Evolutionary conservation across 2,797 vertebrate species (phyloP).

Genomic region (Zalophus californianus): DNA sequence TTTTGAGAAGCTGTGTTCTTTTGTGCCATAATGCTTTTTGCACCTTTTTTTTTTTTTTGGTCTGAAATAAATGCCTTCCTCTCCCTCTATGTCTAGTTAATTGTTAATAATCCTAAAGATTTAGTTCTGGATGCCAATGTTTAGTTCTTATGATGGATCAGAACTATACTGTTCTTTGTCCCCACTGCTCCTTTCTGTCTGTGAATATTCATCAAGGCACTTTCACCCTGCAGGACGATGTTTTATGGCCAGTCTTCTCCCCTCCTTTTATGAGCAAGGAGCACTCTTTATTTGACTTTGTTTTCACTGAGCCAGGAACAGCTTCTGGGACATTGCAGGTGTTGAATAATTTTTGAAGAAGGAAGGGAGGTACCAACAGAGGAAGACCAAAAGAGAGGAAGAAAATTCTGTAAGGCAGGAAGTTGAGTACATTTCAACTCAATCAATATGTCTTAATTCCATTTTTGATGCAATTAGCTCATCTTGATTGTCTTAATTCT

Average conservation of each 20-base stretch:
- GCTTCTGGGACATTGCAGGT: background rate
- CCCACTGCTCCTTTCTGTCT: background rate
- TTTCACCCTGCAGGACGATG: background rate
- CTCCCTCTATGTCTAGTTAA: background rate
- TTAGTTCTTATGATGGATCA: background rate
- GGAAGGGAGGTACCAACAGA: background rate
- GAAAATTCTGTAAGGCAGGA: background rate
- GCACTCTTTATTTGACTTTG: background rate
- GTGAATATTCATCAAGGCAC: too few relatives aligned
- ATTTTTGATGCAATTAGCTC: constrained; percentile 13
- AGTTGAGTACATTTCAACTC: background rate
- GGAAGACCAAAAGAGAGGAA: background rate
- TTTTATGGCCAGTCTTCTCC: background rate
- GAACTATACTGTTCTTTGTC: background rate
- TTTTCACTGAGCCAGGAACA: background rate
- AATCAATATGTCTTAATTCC: background rate
- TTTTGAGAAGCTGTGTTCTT: background rate
- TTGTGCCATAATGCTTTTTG: background rate
- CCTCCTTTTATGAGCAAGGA: background rate
- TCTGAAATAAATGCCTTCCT: background rate
- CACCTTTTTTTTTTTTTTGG: background rate
- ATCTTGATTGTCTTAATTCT: constrained; percentile 47
- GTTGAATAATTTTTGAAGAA: background rate
- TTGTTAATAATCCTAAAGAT: background rate
- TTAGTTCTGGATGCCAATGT: background rate